Base-by-base conservation (phyloP, 2,797 vertebrate species). In the Enteromius afrohamiltoni region DNA sequence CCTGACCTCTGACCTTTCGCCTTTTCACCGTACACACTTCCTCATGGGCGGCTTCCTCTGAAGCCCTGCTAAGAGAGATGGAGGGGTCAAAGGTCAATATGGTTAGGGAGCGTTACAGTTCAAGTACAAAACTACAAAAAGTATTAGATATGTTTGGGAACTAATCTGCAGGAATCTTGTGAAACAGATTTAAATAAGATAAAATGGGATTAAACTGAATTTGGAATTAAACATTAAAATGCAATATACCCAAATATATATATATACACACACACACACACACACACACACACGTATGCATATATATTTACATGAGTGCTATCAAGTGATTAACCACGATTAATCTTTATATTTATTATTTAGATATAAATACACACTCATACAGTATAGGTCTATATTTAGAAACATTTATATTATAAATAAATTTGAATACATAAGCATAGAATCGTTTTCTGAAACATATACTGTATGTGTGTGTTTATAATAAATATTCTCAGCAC, bases 1-100 rank as follows among this genome's bases (percentile, higher is more conserved):
- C 92, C 86, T 98, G 95, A 93, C 92, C 91, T 86, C 83, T 91
- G 80, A 90, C 90, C 90, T 90, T 80, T 88, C 78, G 82, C 70
- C 29, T 84, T 81, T 89, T 91, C 92, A 92, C 93, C 87, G 92
- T 88, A 64, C 90, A 88, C 87, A 90, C 89, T 88, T 93, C 94
- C 92, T 92, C 96, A 97, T 97, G 91, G 91, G 95, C 92, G 79
- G 92, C 93, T 93, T 93, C 92, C 93, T 90, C 94, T 88, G 86
- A 91, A 92, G 87, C 86, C 92, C 95, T 96, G 87, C 3, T 78
- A 86, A 85, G 69, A 88, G 4, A 60, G 71, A 88, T 68, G 87
- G 75, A 21, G 1, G 23, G 60, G 29, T 79, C 53, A 77, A 71
- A 69, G 8, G 55, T 82, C 31, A 64, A 23, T 71, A 23, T 1